These are phyloP conservation scores for Colossoma macropomum DNA, from an alignment of 2,113 vertebrate genomes.

Conservation along the genomic window DNA sequence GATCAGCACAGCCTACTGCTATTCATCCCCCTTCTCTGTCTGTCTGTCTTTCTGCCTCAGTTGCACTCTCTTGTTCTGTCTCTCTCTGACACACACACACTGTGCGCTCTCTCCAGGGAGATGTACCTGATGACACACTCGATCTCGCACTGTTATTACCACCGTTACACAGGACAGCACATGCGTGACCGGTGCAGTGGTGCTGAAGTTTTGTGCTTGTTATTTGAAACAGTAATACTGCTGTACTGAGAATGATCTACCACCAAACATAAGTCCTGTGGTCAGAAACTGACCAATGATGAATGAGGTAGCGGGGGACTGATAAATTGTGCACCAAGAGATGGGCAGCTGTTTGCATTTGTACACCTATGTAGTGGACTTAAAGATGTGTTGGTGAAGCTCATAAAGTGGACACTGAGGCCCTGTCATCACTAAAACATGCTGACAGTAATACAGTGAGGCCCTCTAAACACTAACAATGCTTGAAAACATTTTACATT, in stretches of 20 bases:
- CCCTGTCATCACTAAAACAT: no score
- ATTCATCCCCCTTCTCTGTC: background rate
- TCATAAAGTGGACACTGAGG: no score
- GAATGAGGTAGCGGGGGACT: no score
- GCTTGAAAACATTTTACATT: no score
- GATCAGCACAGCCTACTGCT: background rate
- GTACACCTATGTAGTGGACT: no score
- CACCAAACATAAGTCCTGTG: background rate
- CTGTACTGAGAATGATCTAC: no score
- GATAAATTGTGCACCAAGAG: no score
- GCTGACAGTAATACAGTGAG: no score
- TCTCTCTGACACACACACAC: background rate
- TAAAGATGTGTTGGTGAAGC: no score
- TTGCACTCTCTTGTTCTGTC: background rate
- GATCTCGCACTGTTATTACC: background rate
- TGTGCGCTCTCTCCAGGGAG: background rate
- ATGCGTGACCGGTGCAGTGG: background rate
- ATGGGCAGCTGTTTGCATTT: no score
- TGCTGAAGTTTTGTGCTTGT: background rate
- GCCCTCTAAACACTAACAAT: no score
- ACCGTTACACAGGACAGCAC: background rate
- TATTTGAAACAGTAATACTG: background rate
- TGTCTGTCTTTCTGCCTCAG: slow-evolving; percentile 2
- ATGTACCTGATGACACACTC: background rate
- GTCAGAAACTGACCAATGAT: background rate